Evolutionary conservation across 64 coral and sea anemone species (phyloP), one percentile per base, ranked within the genome.

Genomic region (Porites lutea): DNA sequence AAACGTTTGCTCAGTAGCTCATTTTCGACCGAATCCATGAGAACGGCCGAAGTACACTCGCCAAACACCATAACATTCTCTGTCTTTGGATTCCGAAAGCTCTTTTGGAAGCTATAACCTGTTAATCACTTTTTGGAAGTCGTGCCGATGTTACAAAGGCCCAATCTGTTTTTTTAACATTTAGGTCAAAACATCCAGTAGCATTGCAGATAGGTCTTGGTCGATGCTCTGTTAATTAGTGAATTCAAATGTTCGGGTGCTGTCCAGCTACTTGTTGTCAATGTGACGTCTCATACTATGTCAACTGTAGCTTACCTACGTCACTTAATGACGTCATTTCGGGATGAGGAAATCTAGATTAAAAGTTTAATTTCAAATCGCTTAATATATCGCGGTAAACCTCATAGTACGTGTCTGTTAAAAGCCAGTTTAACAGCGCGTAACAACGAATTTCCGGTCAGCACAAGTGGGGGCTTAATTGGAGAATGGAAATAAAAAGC

Each of bases 401-500:
- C 55, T 51, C 27, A 51, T 5, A 22, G 22, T 55, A 55, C 18
- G 55, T 78, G 75, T 55, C 22, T 78, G 49, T 78, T 50, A 51
- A 55, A 57, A 78, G 55, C 16, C 53, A 53, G 75, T 78, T 53
- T 51, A 78, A 21, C 7, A 21, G 51, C 15, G 75, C 52, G 51
- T 78, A 78, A 78, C 49, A 78, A 78, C 19, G 52, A 78, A 78
- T 78, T 78, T 78, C 75, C 75, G 75, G 51, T 20, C 50, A 16
- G 48, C 75, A 2, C 75, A 78, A 16, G 55, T 22, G 50, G 75
- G 20, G 74, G 75, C 14, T 57, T 55, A 7, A 55, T 15, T 23
- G 1, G 15, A 50, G 52, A 3, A 19, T 55, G 18, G 16, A 8
- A 21, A 55, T 22, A 7, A 8, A 57, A 54, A 58, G 21, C 52